A percentile compares a stretch with the other conserved stretches of the same genome.
phyloP scores from a whole-genome alignment of 2,888 invertebrate genomes.

The Chloroclystis v-ata region DNA sequence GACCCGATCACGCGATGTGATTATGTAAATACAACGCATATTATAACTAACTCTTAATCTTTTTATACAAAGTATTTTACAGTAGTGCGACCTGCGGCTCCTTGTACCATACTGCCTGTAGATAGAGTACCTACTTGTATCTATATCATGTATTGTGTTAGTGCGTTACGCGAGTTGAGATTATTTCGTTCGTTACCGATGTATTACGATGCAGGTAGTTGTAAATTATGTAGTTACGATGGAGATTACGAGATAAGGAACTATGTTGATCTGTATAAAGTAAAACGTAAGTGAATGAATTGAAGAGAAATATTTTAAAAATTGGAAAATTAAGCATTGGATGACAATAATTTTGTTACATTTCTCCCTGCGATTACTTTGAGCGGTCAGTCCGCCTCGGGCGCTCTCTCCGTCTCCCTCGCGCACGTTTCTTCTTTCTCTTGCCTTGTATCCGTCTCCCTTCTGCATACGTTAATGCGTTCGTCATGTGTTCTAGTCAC shows the following conservation, averaged over 20 bases:
- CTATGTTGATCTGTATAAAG: conserved; percentile 64
- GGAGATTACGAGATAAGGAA: conserved; percentile 39
- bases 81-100: conserved; percentile 28
- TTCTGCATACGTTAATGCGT: background rate
- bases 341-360: conserved; percentile 77
- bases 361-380: conserved; percentile 49
- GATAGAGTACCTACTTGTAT: background rate
- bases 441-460: background rate
- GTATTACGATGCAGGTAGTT: conserved; percentile 38
- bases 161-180: conserved; percentile 43
- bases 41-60: conserved; percentile 47
- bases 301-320: conserved; percentile 55
- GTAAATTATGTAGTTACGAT: conserved; percentile 51
- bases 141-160: conserved; percentile 26
- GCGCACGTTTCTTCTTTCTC: background rate
- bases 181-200: conserved; percentile 45
- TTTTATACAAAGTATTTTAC: conserved; percentile 56
- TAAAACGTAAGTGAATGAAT: conserved; percentile 54
- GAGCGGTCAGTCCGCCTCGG: conserved; percentile 31
- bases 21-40: conserved; percentile 57
- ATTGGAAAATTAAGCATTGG: conserved; percentile 71
- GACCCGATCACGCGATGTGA: conserved; percentile 53
- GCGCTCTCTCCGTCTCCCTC: conserved; percentile 13
- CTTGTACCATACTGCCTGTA: conserved; percentile 16
- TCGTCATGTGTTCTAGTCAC: background rate